phyloP scores from a whole-genome alignment of 1,140 invertebrate species.

The Eurosta solidaginis region DNA sequence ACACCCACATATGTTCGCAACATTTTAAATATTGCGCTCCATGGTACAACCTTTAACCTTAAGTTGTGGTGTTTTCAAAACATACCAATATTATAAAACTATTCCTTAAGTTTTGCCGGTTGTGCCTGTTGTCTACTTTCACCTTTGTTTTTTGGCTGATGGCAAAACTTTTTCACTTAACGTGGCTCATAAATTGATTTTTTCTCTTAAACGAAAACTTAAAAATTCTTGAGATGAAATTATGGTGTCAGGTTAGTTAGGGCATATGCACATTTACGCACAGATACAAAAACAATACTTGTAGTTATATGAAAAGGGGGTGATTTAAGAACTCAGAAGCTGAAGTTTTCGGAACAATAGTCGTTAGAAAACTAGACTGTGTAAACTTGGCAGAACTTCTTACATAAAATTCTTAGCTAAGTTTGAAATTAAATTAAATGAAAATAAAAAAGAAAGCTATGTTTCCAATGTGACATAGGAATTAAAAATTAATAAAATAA shows the following conservation, averaged over 20 bases:
- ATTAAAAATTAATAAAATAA: too few species aligned
- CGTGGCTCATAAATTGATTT: constrained; percentile 32
- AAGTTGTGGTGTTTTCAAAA: not conserved
- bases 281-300: not conserved
- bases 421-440: too few species aligned
- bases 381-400: too few species aligned
- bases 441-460: too few species aligned
- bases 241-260: not conserved
- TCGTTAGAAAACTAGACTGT: too few species aligned
- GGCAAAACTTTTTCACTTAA: constrained; percentile 30
- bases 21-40: not conserved
- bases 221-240: constrained; percentile 19
- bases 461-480: too few species aligned
- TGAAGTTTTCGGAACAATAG: too few species aligned
- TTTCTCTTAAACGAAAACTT: constrained; percentile 24
- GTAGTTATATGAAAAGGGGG: too few species aligned
- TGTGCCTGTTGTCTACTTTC: not conserved
- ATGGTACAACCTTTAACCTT: not conserved
- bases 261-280: not conserved
- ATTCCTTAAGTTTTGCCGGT: not conserved
- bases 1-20: not conserved
- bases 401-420: too few species aligned
- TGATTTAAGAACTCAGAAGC: too few species aligned
- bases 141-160: constrained; percentile 7
- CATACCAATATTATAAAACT: not conserved